phyloP scores from a whole-genome alignment of 2,888 invertebrate genomes.

The Caenorhabditis parvicauda region DNA sequence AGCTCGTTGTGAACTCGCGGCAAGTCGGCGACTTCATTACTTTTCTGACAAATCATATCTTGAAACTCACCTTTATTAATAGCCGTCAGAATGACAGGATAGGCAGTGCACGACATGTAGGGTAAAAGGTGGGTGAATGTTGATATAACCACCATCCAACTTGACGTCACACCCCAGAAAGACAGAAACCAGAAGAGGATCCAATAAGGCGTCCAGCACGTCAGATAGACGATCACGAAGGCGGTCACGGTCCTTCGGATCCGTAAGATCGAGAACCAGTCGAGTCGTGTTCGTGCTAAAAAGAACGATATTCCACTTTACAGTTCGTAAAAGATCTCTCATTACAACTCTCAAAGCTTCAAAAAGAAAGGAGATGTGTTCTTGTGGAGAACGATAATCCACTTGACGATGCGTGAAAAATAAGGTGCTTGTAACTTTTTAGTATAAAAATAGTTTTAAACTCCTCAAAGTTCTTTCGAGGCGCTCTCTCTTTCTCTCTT shows the following conservation, averaged over 20 bases:
- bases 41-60: background rate
- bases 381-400: slow-evolving; percentile 2
- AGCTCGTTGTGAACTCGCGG: too few relatives aligned
- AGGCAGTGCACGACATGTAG: slow-evolving; percentile 39
- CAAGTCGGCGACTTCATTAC: too few relatives aligned
- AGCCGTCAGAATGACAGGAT: slow-evolving; percentile 37
- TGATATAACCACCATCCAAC: slow-evolving; percentile 31
- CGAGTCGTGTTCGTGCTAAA: slow-evolving; percentile 21
- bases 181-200: slow-evolving; percentile 36
- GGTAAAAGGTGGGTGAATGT: slow-evolving; percentile 35
- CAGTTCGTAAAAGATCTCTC: too few relatives aligned
- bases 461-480: too few relatives aligned
- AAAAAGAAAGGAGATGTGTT: too few relatives aligned
- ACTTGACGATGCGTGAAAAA: slow-evolving; percentile 8
- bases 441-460: too few relatives aligned
- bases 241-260: slow-evolving; percentile 39
- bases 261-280: slow-evolving; percentile 23
- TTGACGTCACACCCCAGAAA: slow-evolving; percentile 11
- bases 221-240: slow-evolving; percentile 36
- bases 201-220: slow-evolving; percentile 49
- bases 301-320: background rate
- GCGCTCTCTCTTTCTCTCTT: too few relatives aligned
- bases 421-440: background rate
- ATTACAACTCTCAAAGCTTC: too few relatives aligned
- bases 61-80: slow-evolving; percentile 15